A percentile compares a stretch with the other conserved stretches of the same genome.
Evolutionary conservation across 2,797 vertebrate genomes (phyloP).

Genomic region (Falco novaeseelandiae): DNA sequence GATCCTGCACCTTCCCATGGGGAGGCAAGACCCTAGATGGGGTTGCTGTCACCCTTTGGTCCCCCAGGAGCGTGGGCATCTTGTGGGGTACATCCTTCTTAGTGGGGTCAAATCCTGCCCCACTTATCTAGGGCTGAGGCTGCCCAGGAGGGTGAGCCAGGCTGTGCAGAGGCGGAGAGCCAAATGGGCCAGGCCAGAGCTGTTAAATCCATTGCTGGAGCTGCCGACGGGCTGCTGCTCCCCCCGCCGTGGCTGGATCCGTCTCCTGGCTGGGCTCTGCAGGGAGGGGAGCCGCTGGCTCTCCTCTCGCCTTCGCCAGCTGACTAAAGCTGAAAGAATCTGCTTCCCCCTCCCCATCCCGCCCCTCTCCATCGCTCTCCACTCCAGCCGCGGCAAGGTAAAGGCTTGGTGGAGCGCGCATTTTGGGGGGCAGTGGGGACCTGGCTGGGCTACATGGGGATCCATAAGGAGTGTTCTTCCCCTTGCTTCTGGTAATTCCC

Average conservation of each 20-base stretch:
- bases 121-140: not conserved
- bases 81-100: not conserved
- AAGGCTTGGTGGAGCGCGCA: not conserved
- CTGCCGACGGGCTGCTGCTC: not conserved
- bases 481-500: conserved; percentile 4
- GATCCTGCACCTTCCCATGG: not conserved
- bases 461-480: not conserved
- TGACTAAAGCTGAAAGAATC: conserved; percentile 60
- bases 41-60: fast-evolving
- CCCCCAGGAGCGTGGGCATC: not conserved
- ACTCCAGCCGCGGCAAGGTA: not conserved
- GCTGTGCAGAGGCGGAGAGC: not conserved
- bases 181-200: conserved; percentile 1
- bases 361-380: fast-evolving
- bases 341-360: not conserved
- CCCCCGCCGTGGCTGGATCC: not conserved
- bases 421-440: not conserved
- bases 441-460: not conserved
- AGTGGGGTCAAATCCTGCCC: not conserved
- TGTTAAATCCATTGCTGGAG: conserved; percentile 49
- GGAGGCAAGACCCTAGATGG: not conserved
- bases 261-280: not conserved
- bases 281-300: not conserved
- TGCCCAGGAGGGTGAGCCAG: not conserved
- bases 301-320: not conserved